phyloP scores from a whole-genome alignment of 1,140 invertebrate genomes.

The Notospermus geniculatus region DNA sequence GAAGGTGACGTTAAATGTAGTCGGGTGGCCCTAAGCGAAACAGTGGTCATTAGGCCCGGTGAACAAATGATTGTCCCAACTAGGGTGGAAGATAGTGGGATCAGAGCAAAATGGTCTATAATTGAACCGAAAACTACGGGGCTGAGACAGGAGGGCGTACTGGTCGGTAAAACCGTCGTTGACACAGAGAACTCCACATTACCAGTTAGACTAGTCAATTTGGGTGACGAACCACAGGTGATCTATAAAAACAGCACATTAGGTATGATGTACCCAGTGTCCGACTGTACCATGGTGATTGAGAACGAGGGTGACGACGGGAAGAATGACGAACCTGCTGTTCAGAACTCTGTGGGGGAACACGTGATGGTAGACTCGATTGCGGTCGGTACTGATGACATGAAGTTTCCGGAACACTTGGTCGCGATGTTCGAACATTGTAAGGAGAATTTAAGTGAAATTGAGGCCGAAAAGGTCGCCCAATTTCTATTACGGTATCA shows the following conservation, averaged over 20 bases:
- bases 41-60: neutral
- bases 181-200: too few relatives aligned
- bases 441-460: neutral
- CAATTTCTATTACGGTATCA: neutral
- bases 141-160: neutral
- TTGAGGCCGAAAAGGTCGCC: neutral
- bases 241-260: too few relatives aligned
- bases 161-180: neutral
- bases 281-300: too few relatives aligned
- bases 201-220: too few relatives aligned
- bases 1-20: too few relatives aligned
- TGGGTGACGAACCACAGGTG: too few relatives aligned
- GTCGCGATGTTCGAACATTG: too few relatives aligned
- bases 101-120: neutral
- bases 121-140: neutral
- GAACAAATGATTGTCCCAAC: neutral
- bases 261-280: too few relatives aligned
- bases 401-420: neutral
- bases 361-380: neutral
- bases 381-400: neutral
- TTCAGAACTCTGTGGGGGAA: neutral
- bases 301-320: neutral
- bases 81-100: neutral
- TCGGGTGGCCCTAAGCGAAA: too few relatives aligned
- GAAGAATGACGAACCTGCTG: neutral